phyloP scores from a whole-genome alignment of 2,797 vertebrate genomes.

The Amblyopsis hoosieri region DNA sequence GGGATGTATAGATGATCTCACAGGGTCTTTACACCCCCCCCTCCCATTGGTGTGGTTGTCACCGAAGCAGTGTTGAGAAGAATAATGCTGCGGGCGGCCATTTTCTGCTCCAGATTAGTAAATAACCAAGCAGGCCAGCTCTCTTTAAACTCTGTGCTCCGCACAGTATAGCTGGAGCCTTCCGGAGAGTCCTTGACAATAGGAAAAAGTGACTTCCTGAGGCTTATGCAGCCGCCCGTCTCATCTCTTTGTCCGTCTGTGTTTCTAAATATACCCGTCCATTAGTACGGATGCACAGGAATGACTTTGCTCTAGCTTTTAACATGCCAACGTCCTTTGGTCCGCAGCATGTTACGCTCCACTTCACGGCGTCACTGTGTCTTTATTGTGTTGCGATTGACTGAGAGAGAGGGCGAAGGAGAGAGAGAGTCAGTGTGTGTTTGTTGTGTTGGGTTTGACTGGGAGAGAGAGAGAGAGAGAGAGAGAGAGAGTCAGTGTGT shows the following conservation, averaged over 20 bases:
- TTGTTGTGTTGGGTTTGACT: too few species aligned
- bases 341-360: too few species aligned
- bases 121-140: conserved; percentile 36
- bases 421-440: too few species aligned
- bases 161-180: conserved; percentile 37
- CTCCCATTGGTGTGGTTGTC: conserved; percentile 3
- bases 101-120: conserved; percentile 17
- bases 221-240: conserved; percentile 45
- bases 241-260: conserved; percentile 49
- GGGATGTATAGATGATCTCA: too few species aligned
- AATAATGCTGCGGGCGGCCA: not conserved
- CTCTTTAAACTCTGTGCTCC: conserved; percentile 10
- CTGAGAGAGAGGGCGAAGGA: too few species aligned
- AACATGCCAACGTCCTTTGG: conserved; percentile 38
- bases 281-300: conserved; percentile 60
- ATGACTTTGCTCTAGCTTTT: conserved; percentile 59
- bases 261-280: conserved; percentile 73
- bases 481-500: too few species aligned
- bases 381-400: too few species aligned
- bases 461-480: too few species aligned
- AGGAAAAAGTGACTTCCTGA: conserved; percentile 41
- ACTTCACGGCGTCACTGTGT: too few species aligned
- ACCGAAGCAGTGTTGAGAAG: not conserved
- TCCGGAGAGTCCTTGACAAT: conserved; percentile 37
- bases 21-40: too few species aligned